phyloP scores from a whole-genome alignment of 2,888 invertebrate genomes.

The Odontocolon sp. region DNA sequence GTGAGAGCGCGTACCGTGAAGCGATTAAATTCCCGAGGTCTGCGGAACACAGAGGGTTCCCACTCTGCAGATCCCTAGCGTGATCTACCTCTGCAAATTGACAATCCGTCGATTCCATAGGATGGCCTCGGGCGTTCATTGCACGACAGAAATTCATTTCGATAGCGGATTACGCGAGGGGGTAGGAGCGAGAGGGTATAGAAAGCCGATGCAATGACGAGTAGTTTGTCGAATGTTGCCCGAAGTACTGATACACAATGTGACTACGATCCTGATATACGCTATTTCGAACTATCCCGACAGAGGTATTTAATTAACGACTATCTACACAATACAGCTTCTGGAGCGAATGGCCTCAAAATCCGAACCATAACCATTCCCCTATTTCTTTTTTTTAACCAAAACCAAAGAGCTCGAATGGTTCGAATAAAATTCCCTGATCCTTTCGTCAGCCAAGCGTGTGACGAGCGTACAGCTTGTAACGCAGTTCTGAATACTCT shows the following conservation, averaged over 20 bases:
- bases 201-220: neutral
- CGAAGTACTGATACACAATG: neutral
- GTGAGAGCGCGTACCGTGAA: conserved; percentile 5
- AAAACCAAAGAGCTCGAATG: too few relatives aligned
- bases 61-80: neutral
- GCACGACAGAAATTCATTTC: conserved; percentile 1
- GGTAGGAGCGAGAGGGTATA: neutral
- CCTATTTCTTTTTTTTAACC: too few relatives aligned
- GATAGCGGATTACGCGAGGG: neutral
- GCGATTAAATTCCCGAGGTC: conserved; percentile 31
- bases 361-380: too few relatives aligned
- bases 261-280: neutral
- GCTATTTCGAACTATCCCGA: neutral
- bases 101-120: neutral
- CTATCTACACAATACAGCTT: conserved; percentile 57
- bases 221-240: conserved; percentile 2
- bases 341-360: too few relatives aligned
- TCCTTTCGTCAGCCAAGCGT: neutral
- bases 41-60: neutral
- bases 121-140: neutral
- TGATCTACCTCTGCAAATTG: neutral
- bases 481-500: neutral
- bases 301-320: conserved; percentile 7
- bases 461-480: neutral
- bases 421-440: too few relatives aligned